phyloP scores from a whole-genome alignment of 1,140 invertebrate genomes.

The Drosophila aff. region DNA sequence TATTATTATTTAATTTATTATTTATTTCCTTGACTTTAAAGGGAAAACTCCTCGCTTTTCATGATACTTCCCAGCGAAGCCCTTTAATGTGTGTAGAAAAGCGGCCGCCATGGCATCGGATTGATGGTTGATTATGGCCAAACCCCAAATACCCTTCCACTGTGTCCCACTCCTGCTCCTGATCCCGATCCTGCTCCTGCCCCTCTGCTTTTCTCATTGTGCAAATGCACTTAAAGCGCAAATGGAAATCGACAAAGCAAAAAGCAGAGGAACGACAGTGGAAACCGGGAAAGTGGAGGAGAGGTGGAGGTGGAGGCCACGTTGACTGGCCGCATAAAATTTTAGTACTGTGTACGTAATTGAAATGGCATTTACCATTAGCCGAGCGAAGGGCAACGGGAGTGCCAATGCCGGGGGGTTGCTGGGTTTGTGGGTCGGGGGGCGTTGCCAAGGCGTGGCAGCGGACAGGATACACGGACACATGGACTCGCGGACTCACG shows the following conservation, averaged over 20 bases:
- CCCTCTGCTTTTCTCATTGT: conserved; percentile 33
- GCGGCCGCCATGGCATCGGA: conserved; percentile 10
- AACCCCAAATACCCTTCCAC: conserved; percentile 7
- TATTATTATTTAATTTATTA: too few relatives aligned
- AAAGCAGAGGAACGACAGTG: conserved; percentile 3
- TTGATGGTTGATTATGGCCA: conserved; percentile 53
- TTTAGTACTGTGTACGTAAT: conserved; percentile 79
- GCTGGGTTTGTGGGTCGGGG: conserved; percentile 1
- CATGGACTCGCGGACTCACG: conserved; percentile 15
- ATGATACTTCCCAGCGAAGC: not conserved
- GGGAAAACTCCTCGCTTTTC: not conserved
- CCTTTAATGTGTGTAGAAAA: conserved; percentile 3
- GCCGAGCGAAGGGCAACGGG: conserved; percentile 41
- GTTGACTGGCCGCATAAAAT: conserved; percentile 76
- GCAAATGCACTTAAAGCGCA: conserved; percentile 78
- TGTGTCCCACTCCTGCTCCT: not conserved
- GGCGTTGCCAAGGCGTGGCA: conserved; percentile 46
- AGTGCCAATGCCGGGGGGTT: conserved; percentile 2
- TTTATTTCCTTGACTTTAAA: not conserved
- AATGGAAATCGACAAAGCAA: conserved; percentile 67
- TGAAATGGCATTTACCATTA: conserved; percentile 81
- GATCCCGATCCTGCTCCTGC: conserved; percentile 6
- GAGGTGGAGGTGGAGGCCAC: conserved; percentile 21
- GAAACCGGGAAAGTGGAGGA: not conserved
- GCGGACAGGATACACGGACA: conserved; percentile 43